Percentiles rank a stretch among this genome's conserved stretches.
These are phyloP conservation scores for Apotomis capreana DNA, from an alignment of 2,888 invertebrate genomes.

Conservation along the genomic window DNA sequence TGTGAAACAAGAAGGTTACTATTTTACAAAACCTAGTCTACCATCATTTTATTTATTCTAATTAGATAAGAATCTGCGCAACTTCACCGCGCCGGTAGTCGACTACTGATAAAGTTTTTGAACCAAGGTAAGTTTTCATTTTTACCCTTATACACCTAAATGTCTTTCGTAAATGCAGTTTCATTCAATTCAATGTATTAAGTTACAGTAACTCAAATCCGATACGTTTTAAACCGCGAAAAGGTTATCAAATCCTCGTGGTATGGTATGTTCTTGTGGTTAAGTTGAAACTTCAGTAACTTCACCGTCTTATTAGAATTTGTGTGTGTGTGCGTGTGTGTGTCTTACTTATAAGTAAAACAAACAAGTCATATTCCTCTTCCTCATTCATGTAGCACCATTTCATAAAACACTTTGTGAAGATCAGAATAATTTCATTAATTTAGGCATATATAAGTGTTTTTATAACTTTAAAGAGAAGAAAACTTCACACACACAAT, in stretches of 20 bases:
- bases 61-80: not conserved
- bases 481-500: too few species aligned
- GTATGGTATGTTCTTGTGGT: conserved; percentile 11
- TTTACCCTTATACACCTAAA: not conserved
- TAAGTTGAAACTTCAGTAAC: too few species aligned
- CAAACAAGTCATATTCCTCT: too few species aligned
- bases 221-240: not conserved
- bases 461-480: too few species aligned
- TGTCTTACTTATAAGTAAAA: too few species aligned
- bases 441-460: too few species aligned
- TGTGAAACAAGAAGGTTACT: not conserved
- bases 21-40: not conserved
- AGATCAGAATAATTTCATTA: too few species aligned
- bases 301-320: too few species aligned
- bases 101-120: not conserved
- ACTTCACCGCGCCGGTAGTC: not conserved
- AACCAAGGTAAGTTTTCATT: conserved; percentile 1
- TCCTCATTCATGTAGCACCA: too few species aligned
- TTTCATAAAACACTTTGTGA: too few species aligned
- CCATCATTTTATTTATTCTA: not conserved
- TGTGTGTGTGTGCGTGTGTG: too few species aligned
- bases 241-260: conserved; percentile 34
- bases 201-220: not conserved
- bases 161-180: not conserved
- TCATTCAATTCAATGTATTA: not conserved